phyloP scores from a whole-genome alignment of 2,113 vertebrate genomes.

The Barnardius zonarius region DNA sequence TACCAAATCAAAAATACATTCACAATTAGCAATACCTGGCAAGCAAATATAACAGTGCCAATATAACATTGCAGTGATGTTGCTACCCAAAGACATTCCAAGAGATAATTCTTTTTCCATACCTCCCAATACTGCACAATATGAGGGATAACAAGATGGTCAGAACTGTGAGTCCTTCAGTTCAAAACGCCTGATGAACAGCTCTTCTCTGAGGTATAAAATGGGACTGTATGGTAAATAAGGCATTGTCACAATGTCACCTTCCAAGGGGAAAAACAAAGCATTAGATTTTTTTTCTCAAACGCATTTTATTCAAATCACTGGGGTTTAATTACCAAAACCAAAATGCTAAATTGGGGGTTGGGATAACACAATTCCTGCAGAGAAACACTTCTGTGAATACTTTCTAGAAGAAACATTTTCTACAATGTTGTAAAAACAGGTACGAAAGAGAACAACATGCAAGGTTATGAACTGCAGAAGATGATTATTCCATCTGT shows the following conservation, averaged over 20 bases:
- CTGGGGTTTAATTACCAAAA: fast-evolving
- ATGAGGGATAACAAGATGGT: not conserved
- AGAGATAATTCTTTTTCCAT: not conserved
- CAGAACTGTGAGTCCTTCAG: not conserved
- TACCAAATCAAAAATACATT: not conserved
- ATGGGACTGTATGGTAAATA: not conserved
- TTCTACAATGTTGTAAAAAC: not conserved
- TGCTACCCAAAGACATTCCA: not conserved
- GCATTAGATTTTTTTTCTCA: not conserved
- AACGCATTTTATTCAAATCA: not conserved
- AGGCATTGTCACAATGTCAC: not conserved
- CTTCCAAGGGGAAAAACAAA: not conserved
- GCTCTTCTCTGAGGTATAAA: not conserved
- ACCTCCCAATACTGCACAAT: not conserved
- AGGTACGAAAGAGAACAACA: not conserved
- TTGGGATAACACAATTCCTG: not conserved
- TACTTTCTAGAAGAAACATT: not conserved
- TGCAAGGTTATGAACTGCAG: not conserved
- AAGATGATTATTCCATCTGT: not conserved
- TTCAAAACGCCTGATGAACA: not conserved
- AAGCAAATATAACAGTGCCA: not conserved
- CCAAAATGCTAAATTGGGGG: not conserved
- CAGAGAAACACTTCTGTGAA: not conserved
- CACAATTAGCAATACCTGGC: not conserved
- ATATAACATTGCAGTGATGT: not conserved